These are phyloP conservation scores for Eriocheir sinensis DNA, from an alignment of 1,140 invertebrate genomes.

Conservation along the genomic window DNA sequence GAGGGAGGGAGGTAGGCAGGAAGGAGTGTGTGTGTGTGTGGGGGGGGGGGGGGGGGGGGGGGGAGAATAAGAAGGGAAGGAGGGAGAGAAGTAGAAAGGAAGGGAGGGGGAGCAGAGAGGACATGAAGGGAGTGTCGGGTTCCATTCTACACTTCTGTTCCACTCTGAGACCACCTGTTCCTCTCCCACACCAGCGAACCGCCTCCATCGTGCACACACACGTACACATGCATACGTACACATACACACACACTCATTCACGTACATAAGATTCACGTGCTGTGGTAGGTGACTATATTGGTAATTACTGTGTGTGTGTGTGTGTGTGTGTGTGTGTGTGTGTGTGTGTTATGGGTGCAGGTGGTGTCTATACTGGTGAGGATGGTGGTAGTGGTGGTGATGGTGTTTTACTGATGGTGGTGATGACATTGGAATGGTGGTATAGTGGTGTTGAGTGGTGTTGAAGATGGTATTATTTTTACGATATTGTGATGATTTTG, in stretches of 20 bases:
- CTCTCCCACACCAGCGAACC: not conserved
- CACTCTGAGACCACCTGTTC: not conserved
- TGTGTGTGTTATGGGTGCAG: not conserved
- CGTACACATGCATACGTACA: slow-evolving; percentile 25
- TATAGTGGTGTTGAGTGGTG: not conserved
- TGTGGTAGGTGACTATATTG: not conserved
- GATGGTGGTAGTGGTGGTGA: not conserved
- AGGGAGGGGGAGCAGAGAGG: not conserved
- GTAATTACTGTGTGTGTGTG: slow-evolving; percentile 35
- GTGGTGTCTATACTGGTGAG: too few relatives aligned
- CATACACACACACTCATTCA: slow-evolving; percentile 36
- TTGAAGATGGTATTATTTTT: not conserved
- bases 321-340: slow-evolving; percentile 50
- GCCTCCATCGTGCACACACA: slow-evolving; percentile 5
- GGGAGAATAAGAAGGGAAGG: not conserved
- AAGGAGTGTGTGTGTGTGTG: not conserved
- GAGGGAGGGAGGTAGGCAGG: not conserved
- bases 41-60: not conserved
- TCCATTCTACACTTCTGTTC: slow-evolving; percentile 20
- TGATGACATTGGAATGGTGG: not conserved
- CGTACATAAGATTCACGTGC: not conserved
- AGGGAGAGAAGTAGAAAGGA: not conserved
- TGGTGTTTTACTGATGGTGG: not conserved
- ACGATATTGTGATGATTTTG: too few relatives aligned
- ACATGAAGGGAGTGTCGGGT: not conserved